phyloP scores from a whole-genome alignment of 2,797 vertebrate genomes.

The Tapera naevia region DNA sequence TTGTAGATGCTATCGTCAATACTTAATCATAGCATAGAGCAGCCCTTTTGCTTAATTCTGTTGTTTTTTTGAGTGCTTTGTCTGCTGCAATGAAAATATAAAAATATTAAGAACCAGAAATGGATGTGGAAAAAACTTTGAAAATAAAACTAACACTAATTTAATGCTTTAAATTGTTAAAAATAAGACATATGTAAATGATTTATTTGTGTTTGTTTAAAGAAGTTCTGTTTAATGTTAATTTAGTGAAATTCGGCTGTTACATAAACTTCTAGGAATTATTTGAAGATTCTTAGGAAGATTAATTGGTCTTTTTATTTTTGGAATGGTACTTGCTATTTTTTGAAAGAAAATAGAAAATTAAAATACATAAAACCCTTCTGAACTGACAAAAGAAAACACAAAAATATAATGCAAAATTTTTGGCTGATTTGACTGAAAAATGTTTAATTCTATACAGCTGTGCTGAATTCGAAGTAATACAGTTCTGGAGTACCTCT shows the following conservation, averaged over 20 bases:
- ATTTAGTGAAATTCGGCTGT: constrained; percentile 30
- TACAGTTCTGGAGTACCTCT: fast-evolving
- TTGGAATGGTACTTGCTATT: constrained; percentile 19
- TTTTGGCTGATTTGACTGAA: background rate
- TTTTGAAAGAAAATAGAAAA: constrained; percentile 41
- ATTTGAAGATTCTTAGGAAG: constrained; percentile 53
- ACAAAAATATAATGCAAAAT: background rate
- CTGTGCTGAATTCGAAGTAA: background rate
- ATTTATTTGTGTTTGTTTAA: constrained; percentile 57
- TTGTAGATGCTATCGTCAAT: background rate
- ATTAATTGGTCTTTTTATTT: constrained; percentile 34
- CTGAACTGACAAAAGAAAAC: background rate
- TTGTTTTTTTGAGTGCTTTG: background rate
- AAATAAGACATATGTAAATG: constrained; percentile 50
- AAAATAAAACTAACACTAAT: constrained; percentile 10
- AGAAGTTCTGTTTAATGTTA: constrained; percentile 49
- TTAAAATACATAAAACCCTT: background rate
- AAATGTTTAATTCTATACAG: background rate
- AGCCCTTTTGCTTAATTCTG: background rate
- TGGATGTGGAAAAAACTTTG: constrained; percentile 10
- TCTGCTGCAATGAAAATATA: constrained; percentile 6
- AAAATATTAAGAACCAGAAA: constrained; percentile 16
- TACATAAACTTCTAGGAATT: constrained; percentile 62
- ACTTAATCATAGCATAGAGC: background rate
- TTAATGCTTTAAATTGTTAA: constrained; percentile 35